Evolutionary conservation across 2,888 invertebrate genomes (phyloP).

Genomic region (Bellardia pandia): DNA sequence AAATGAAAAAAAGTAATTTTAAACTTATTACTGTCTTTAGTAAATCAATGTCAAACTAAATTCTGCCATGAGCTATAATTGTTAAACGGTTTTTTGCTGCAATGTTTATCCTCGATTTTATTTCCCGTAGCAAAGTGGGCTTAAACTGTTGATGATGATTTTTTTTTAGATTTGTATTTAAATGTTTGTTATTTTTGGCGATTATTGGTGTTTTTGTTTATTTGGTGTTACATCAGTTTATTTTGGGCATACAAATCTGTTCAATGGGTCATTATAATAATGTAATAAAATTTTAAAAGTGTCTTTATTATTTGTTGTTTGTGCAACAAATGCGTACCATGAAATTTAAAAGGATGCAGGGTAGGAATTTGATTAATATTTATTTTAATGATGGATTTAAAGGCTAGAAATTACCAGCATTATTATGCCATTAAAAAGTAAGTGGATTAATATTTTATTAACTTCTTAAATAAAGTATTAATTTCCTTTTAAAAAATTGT

Average conservation of each 20-base stretch:
- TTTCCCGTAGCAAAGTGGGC: background rate
- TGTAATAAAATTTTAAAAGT: constrained; percentile 36
- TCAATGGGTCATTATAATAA: constrained; percentile 17
- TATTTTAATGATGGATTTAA: constrained; percentile 10
- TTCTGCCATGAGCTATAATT: constrained; percentile 25
- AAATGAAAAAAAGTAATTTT: constrained; percentile 15
- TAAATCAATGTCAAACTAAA: constrained; percentile 61
- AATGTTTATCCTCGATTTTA: constrained; percentile 9
- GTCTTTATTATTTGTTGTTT: constrained; percentile 9
- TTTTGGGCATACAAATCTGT: constrained; percentile 28
- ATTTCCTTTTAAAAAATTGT: too few relatives aligned
- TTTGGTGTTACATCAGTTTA: constrained; percentile 4
- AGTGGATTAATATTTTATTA: background rate
- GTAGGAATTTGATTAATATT: constrained; percentile 2
- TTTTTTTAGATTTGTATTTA: constrained; percentile 21
- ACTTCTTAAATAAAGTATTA: too few relatives aligned
- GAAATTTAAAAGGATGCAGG: constrained; percentile 7
- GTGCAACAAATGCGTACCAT: background rate
- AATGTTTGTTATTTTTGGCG: constrained; percentile 25
- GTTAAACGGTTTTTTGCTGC: background rate
- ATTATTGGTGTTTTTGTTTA: constrained; percentile 4
- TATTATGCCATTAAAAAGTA: background rate
- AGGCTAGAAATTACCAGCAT: background rate
- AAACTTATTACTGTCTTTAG: constrained; percentile 39
- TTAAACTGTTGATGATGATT: background rate